Percentiles rank a stretch among this genome's conserved stretches.
Conservation (phyloP, 1,140 invertebrate genomes). For the Lepeophtheirus salmonis region DNA sequence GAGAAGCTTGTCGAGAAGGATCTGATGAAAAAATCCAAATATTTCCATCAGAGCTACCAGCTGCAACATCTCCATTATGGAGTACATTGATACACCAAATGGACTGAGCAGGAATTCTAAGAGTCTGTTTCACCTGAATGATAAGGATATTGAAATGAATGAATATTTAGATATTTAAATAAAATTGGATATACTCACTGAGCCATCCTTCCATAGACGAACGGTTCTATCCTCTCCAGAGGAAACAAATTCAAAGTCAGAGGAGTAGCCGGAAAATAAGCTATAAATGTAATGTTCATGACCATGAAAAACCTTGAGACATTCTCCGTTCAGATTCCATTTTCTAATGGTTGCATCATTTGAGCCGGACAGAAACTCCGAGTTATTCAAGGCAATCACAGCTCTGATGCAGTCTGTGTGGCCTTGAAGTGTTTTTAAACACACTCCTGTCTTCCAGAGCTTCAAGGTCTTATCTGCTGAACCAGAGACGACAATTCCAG, state of each 20-base stretch:
- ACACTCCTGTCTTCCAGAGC: constrained; percentile 43
- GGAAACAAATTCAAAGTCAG: constrained; percentile 41
- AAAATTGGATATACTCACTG: no score
- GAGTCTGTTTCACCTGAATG: constrained; percentile 40
- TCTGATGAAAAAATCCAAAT: constrained; percentile 63
- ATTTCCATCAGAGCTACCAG: constrained; percentile 64
- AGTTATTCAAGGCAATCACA: constrained; percentile 42
- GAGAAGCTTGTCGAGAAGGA: constrained; percentile 40
- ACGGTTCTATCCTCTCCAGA: constrained; percentile 72
- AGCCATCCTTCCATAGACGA: constrained; percentile 51
- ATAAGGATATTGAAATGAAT: no score
- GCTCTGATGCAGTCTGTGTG: constrained; percentile 79
- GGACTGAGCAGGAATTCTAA: constrained; percentile 59
- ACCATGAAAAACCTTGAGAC: constrained; percentile 52
- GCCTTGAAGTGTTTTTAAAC: constrained; percentile 32
- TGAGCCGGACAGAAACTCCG: constrained; percentile 61
- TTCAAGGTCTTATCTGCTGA: constrained; percentile 78
- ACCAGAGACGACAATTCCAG: constrained; percentile 49
- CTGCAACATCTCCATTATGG: constrained; percentile 69
- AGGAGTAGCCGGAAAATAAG: constrained; percentile 38
- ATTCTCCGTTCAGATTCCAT: constrained; percentile 58
- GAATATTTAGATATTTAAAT: no score
- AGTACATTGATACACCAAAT: constrained; percentile 69
- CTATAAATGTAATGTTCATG: constrained; percentile 45
- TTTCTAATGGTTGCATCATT: constrained; percentile 69